phyloP scores from a whole-genome alignment of 2,888 invertebrate genomes.

The Loripinus fragilis region DNA sequence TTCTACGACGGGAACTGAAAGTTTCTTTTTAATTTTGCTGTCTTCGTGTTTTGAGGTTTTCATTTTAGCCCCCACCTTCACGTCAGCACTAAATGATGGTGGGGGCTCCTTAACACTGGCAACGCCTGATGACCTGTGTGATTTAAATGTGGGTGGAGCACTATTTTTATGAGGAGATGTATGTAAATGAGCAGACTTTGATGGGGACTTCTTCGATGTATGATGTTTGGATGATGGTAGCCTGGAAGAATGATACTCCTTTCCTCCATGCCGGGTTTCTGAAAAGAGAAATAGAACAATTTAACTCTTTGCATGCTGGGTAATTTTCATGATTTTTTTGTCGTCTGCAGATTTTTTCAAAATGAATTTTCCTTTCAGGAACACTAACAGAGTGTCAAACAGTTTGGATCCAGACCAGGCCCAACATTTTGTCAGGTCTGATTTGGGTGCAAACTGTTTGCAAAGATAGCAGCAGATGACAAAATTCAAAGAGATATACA shows the following conservation, averaged over 20 bases:
- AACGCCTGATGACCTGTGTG: slow-evolving; percentile 43
- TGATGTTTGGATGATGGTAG: slow-evolving; percentile 53
- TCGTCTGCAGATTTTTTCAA: no score
- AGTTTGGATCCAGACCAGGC: no score
- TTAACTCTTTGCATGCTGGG: no score
- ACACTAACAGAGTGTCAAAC: no score
- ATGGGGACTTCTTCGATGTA: slow-evolving; percentile 46
- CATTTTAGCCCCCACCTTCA: slow-evolving; percentile 66
- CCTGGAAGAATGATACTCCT: slow-evolving; percentile 36
- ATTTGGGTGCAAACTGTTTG: no score
- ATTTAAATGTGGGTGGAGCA: slow-evolving; percentile 27
- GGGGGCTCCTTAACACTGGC: slow-evolving; percentile 75
- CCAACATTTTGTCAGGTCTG: no score
- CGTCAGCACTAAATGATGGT: slow-evolving; percentile 63
- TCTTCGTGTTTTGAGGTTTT: slow-evolving; percentile 33
- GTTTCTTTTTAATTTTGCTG: slow-evolving; percentile 67
- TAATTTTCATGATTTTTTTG: no score
- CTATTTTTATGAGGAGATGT: slow-evolving; percentile 38
- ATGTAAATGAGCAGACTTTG: slow-evolving; percentile 43
- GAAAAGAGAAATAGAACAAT: slow-evolving; percentile 30
- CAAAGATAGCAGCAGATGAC: no score
- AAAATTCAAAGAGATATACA: no score
- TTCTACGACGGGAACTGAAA: slow-evolving; percentile 80
- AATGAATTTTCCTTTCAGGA: no score
- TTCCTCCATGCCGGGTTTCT: slow-evolving; percentile 52